Conservation (phyloP, 2,113 vertebrate genomes). For the Gavialis gangeticus region DNA sequence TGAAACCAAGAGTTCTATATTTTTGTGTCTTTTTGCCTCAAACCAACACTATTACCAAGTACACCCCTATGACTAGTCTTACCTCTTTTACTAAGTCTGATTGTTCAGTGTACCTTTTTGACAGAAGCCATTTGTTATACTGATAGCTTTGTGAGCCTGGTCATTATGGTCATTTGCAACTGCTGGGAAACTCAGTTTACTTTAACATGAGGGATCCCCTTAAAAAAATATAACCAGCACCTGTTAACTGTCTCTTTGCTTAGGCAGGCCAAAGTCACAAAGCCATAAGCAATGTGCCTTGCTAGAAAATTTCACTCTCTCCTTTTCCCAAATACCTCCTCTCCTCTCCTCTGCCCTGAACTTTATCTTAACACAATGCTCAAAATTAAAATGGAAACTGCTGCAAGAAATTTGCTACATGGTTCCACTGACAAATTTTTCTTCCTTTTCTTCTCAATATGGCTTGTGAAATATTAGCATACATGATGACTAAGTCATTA, state of each 20-base stretch:
- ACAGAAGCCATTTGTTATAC: background rate
- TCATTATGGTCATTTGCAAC: background rate
- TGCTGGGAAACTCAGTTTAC: background rate
- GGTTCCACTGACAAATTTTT: background rate
- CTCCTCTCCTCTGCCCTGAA: background rate
- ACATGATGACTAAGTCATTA: background rate
- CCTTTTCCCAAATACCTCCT: background rate
- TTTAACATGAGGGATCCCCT: background rate
- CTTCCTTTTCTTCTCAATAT: background rate
- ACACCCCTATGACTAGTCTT: background rate
- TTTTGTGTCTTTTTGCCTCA: no score
- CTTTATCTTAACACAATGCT: background rate
- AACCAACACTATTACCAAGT: no score
- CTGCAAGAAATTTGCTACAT: background rate
- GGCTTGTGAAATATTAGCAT: background rate
- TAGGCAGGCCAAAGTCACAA: background rate
- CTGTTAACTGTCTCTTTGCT: background rate
- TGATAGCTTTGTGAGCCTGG: background rate
- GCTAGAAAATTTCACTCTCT: background rate
- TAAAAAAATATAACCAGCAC: conserved; percentile 14
- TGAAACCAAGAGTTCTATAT: no score
- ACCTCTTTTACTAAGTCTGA: background rate
- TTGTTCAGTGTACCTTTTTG: conserved; percentile 2
- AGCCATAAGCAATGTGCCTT: background rate
- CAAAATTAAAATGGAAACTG: background rate